Base-by-base conservation (phyloP, 2,888 invertebrate genomes). In the Diplolepis rosae region DNA sequence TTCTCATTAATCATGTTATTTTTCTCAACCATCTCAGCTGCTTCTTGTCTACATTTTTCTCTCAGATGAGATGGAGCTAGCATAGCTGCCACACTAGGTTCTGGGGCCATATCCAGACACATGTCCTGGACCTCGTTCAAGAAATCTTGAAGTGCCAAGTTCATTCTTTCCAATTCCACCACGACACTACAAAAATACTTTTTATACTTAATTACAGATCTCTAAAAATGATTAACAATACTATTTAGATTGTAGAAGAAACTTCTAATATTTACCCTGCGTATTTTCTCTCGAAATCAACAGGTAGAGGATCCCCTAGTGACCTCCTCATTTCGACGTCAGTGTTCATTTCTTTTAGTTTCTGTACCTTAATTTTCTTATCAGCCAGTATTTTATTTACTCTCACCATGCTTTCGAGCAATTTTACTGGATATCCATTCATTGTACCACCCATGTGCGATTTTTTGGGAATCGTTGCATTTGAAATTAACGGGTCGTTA, bases 221-320 rank as follows among this genome's bases (percentile, higher is more conserved):
- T n/a, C n/a, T n/a, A n/a, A n/a, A n/a, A n/a, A n/a, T n/a, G n/a
- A n/a, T n/a, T n/a, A n/a, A n/a, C n/a, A n/a, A n/a, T n/a, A n/a
- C n/a, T n/a, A n/a, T n/a, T n/a, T n/a, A n/a, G n/a, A n/a, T n/a
- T 65, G 13, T 4, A 65, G 1, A 67, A 42, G 27, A 65, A n/a
- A 4, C 65, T 39, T 50, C 65, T 42, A n/a, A 28, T 65, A 32
- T 73, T 79, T 93, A 92, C 75, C 93, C 92, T 13, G 98, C 98
- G 90, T 98, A 98, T 83, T 94, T 94, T 80, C 95, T 92, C 88
- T 98, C 96, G 88, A 98, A 98, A 84, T 98, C 97, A 74, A 95
- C 93, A 4, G 95, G 92, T 82, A 96, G 92, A 74, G 92, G 92
- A 83, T 94, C 93, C 32, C 95, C 94, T 86, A 94, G 94, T 0